Evolutionary conservation across 2,888 invertebrate species (phyloP), one percentile per base, ranked within the genome.

Genomic region (Andrena fulva): DNA sequence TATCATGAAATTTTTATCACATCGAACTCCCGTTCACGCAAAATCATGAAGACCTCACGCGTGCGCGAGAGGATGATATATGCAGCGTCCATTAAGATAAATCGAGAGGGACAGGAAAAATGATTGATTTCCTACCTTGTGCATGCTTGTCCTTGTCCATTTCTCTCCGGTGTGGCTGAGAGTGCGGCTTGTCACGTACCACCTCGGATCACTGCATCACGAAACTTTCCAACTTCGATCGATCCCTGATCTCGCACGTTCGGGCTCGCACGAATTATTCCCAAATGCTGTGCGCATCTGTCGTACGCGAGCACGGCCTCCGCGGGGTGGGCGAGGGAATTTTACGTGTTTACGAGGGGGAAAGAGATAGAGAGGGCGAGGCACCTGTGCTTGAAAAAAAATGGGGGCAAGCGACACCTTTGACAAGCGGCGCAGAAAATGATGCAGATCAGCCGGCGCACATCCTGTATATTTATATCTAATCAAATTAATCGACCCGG

Each of bases 111-210:
- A 56, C 24, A 24, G 24, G 56, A 20, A 12, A 27, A 56, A 10
- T 56, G 56, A 56, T 27, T 56, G 56, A 8, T 56, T 48, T 76
- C 91, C 89, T 83, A 92, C 93, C 93, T 91, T 90, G 91, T 75
- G 87, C 89, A 89, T 91, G 89, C 77, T 88, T 92, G 87, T 93
- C 92, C 91, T 92, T 92, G 87, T 93, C 92, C 93, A 93, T 93
- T 88, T 91, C 90, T 90, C 80, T 85, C 81, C 70, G 81, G 81
- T 78, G 56, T 68, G 84, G 84, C 77, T 89, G 85, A 85, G 81
- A 75, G 71, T 84, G 54, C 72, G 80, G 77, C 75, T 77, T 76
- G 78, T 83, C 78, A 78, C 86, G 74, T 56, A 79, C 88, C 82
- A 82, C 87, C 83, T 82, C 80, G 85, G 87, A 89, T 91, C 91